A percentile compares a stretch with the other conserved stretches of the same genome.
Conservation (phyloP, 1,140 invertebrate species). For the Drosophila ohnishii region DNA sequence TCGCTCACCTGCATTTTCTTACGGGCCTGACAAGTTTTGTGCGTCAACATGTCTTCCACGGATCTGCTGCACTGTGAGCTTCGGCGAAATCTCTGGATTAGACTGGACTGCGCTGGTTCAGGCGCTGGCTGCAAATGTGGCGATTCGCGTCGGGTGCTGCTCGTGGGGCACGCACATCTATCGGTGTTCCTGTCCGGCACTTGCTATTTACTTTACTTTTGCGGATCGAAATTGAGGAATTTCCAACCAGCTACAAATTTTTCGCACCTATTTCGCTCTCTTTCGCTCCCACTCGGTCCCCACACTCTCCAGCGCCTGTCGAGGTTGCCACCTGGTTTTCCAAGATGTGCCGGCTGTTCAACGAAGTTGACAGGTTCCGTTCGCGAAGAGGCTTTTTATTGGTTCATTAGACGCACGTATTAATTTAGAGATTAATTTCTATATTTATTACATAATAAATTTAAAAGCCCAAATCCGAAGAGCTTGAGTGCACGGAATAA, state of each 20-base stretch:
- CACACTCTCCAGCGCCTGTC: constrained; percentile 23
- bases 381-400: not conserved
- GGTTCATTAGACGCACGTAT: not conserved
- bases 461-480: no score
- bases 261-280: constrained; percentile 49
- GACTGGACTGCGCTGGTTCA: constrained; percentile 30
- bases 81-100: constrained; percentile 39
- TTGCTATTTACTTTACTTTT: constrained; percentile 43
- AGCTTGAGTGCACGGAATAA: no score
- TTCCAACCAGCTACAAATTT: constrained; percentile 46
- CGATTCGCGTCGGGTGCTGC: constrained; percentile 13
- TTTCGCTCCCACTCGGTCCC: constrained; percentile 31
- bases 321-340: constrained; percentile 40
- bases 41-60: constrained; percentile 78
- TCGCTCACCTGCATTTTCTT: constrained; percentile 87
- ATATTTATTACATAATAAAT: no score
- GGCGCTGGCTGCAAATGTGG: constrained; percentile 27
- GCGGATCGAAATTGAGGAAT: constrained; percentile 35
- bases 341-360: constrained; percentile 45
- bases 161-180: constrained; percentile 38
- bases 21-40: constrained; percentile 85
- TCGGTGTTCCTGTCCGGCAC: not conserved
- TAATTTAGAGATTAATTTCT: not conserved
- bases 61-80: constrained; percentile 43
- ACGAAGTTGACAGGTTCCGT: constrained; percentile 4